Evolutionary conservation across 2,888 invertebrate species (phyloP), one percentile per base, ranked within the genome.

Genomic region (Amphipoea lucens): DNA sequence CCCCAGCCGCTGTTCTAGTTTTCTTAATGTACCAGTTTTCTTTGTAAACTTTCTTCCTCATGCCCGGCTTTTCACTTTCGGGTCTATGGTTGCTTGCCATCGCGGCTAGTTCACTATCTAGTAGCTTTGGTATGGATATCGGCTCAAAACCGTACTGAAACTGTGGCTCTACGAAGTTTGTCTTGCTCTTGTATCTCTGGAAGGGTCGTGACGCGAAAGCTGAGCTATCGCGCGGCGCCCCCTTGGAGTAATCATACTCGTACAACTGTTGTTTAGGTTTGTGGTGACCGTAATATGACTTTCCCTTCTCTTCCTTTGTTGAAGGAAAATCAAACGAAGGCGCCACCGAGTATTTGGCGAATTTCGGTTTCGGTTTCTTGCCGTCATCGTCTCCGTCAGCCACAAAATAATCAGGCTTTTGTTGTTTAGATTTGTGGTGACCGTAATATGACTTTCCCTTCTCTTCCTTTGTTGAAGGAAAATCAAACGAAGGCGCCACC

Each of bases 111-210:
- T 96, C 96, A 82, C 96, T 96, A 84, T 96, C 96, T 57, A 96
- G 92, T 45, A 96, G 90, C 76, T 91, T 91, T 62, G 96, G 96
- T 82, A 96, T 86, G 14, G 94, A 89, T 76, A 96, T 92, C 17
- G 97, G 97, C 83, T 96, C 96, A 89, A 97, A 97, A 14, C 97
- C 97, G 86, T 97, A 97, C 85, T 97, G 96, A 87, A 95, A 97
- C 82, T 96, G 96, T 0, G 97, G 97, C 86, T 96, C 96, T 63
- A 96, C 96, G 79, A 96, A 96, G 80, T 94, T 94, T 62, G 96
- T 96, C 88, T 93, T 95, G 76, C 88, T 91, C 79, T 91, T 94
- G 76, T 93, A 94, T 66, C 90, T 92, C 76, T 93, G 93, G 62
- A 89, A 90, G 5, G 95, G 94, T 9, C 92, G 93, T n/a, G 96